Base-by-base conservation (phyloP, 2,888 invertebrate species). In the Allophyes oxyacanthae region DNA sequence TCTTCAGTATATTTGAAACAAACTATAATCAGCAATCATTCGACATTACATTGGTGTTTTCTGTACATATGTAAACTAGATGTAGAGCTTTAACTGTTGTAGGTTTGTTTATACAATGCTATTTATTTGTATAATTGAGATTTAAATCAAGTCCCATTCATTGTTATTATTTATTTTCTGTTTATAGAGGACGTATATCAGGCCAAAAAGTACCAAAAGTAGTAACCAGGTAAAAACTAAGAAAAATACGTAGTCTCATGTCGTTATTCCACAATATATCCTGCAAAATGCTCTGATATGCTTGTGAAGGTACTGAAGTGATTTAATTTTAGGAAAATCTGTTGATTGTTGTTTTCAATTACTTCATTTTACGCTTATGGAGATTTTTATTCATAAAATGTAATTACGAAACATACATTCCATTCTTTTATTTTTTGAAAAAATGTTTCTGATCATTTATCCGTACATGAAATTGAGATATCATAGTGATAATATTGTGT, bases 31-130 rank as follows among this genome's bases (percentile, higher is more conserved):
- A 67, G 71, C 75, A 73, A 77, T 55, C 69, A 65, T 64, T 70
- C 48, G 43, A 78, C 76, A 80, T 82, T 77, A 72, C 77, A 77
- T 74, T 72, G 69, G 50, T 81, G 68, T 79, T 81, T 66, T 86
- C 79, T 92, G 92, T 93, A 92, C 78, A 91, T 92, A 91, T 92
- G 90, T 92, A 91, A 90, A 88, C 88, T 92, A 91, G 82, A 78
- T 85, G 62, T 92, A 90, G 84, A 92, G 91, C 91, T 92, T 90
- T 93, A 92, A 91, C 88, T 91, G 87, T 91, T 88, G 85, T 91
- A 91, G 81, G 78, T 82, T 84, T 83, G 75, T 77, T 79, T 74
- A 74, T 79, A 80, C 68, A 75, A 76, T 81, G 77, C 50, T 86
- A 82, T 83, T 86, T 85, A 83, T 84, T 79, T 85, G 81, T 81